A percentile compares a stretch with the other conserved stretches of the same genome.
These are phyloP conservation scores for Sesia bembeciformis DNA, from an alignment of 2,888 invertebrate species.

Conservation along the genomic window DNA sequence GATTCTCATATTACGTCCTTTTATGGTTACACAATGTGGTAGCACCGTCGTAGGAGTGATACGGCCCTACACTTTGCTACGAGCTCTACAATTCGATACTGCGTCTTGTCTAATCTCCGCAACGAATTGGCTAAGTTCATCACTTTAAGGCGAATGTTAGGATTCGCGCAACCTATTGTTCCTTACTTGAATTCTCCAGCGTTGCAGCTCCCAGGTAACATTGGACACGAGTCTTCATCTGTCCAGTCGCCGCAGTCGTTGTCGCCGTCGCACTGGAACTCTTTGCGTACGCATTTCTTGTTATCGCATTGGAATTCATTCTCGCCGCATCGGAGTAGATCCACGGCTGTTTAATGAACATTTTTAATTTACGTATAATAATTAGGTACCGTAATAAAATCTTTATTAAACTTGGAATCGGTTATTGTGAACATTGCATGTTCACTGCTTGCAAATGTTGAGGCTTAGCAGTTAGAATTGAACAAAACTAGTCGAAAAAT, in stretches of 20 bases:
- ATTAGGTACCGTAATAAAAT: neutral
- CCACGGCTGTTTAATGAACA: conserved; percentile 34
- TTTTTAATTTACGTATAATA: neutral
- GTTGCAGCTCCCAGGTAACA: conserved; percentile 78
- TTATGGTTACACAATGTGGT: too few species aligned
- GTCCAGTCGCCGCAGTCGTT: conserved; percentile 92
- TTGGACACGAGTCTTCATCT: conserved; percentile 86
- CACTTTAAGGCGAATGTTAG: too few species aligned
- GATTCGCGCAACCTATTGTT: neutral
- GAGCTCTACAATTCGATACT: too few species aligned
- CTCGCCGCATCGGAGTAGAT: conserved; percentile 78
- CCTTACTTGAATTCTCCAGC: conserved; percentile 81
- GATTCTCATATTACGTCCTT: too few species aligned
- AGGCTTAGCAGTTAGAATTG: too few species aligned
- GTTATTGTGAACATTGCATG: too few species aligned
- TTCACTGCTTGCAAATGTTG: too few species aligned
- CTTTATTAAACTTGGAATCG: neutral
- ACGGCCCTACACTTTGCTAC: too few species aligned
- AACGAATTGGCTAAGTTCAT: too few species aligned
- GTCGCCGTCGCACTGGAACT: conserved; percentile 88
- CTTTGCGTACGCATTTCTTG: conserved; percentile 81
- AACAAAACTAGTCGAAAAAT: too few species aligned
- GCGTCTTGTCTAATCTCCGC: too few species aligned
- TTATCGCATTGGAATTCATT: conserved; percentile 84
- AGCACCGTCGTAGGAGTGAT: too few species aligned